These are phyloP conservation scores for Eurytoma californica DNA, from an alignment of 2,888 invertebrate genomes.

Conservation along the genomic window DNA sequence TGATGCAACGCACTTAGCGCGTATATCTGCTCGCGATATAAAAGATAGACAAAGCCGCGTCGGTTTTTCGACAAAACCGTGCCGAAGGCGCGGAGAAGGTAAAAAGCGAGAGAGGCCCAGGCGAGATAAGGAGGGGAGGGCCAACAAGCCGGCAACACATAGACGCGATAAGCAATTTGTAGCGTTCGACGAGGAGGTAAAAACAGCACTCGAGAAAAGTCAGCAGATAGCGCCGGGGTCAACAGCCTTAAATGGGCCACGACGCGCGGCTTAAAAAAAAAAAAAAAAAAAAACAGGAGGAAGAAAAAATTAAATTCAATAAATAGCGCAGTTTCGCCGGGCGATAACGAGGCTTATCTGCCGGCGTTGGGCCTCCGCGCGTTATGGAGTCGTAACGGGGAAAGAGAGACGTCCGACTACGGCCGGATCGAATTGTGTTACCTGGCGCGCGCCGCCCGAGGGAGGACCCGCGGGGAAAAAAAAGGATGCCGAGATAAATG, in stretches of 20 bases:
- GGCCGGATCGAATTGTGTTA: slow-evolving; percentile 13
- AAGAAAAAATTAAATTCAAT: slow-evolving; percentile 3
- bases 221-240: slow-evolving; percentile 47
- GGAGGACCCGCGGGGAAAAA: not conserved
- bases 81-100: not conserved
- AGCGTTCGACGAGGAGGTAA: slow-evolving; percentile 61
- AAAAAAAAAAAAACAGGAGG: not conserved
- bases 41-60: not conserved
- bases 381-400: slow-evolving; percentile 1
- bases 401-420: not conserved
- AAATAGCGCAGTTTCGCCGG: not conserved
- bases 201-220: slow-evolving; percentile 58
- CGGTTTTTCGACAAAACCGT: not conserved
- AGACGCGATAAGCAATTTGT: slow-evolving; percentile 73
- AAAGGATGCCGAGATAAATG: slow-evolving; percentile 59
- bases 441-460: slow-evolving; percentile 5
- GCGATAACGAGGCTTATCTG: slow-evolving; percentile 14
- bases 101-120: slow-evolving; percentile 21
- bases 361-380: not conserved
- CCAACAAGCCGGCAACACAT: slow-evolving; percentile 37
- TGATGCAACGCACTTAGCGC: too few species aligned
- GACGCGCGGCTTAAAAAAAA: not conserved
- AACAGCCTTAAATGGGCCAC: not conserved
- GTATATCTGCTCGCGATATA: too few species aligned
- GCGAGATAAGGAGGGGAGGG: slow-evolving; percentile 44